Evolutionary conservation across 1,140 invertebrate species (phyloP).

Genomic region (Sarcophaga bullata): DNA sequence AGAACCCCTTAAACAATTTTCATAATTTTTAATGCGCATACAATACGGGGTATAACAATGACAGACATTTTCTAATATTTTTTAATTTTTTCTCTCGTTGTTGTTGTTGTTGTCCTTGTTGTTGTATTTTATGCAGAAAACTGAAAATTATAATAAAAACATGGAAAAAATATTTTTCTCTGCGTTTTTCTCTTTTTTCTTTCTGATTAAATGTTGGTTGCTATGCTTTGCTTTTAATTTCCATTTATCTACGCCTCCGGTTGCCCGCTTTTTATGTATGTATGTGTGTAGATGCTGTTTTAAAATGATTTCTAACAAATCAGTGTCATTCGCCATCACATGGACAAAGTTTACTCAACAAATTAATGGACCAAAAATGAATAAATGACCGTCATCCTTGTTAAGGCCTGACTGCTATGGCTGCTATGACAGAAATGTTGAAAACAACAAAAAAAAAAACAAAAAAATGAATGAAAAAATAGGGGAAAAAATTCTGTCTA

Average conservation of each 20-base stretch:
- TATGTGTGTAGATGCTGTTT: not conserved
- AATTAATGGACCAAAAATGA: conserved; percentile 39
- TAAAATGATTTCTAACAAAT: conserved; percentile 29
- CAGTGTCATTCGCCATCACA: conserved; percentile 34
- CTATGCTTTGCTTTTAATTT: not conserved
- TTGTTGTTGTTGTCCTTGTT: too few relatives aligned
- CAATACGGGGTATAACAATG: too few relatives aligned
- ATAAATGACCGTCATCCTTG: conserved; percentile 33
- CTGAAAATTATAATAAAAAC: too few relatives aligned
- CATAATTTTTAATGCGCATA: too few relatives aligned
- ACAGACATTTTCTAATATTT: too few relatives aligned
- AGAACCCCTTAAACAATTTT: too few relatives aligned
- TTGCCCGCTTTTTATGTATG: not conserved
- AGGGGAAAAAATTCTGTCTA: not conserved
- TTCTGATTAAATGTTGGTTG: too few relatives aligned
- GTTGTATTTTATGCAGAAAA: too few relatives aligned
- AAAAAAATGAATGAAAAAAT: not conserved
- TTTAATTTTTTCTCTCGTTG: too few relatives aligned
- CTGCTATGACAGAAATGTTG: not conserved
- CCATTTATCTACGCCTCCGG: not conserved
- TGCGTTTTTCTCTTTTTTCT: too few relatives aligned
- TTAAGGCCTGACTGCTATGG: not conserved
- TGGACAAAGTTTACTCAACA: conserved; percentile 35
- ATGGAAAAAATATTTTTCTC: not conserved
- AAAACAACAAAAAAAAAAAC: not conserved